Evolutionary conservation across 1,140 invertebrate species (phyloP).

Genomic region (Sycophila sp.): DNA sequence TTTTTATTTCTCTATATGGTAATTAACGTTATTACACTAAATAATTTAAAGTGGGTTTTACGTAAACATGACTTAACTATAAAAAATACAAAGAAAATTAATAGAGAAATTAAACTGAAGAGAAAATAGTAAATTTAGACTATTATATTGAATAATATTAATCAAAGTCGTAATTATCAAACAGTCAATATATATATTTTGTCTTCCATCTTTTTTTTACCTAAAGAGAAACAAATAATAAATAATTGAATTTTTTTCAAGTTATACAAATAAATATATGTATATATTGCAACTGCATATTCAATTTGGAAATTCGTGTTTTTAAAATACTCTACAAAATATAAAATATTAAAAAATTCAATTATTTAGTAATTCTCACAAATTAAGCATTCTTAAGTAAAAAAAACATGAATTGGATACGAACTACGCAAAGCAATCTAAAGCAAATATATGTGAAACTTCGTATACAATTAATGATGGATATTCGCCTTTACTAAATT

Average conservation of each 20-base stretch:
- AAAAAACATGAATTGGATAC: slow-evolving; percentile 14
- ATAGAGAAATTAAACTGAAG: slow-evolving; percentile 9
- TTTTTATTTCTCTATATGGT: slow-evolving; percentile 43
- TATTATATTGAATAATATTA: too few relatives aligned
- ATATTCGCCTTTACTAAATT: slow-evolving; percentile 20
- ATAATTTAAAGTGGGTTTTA: slow-evolving; percentile 48
- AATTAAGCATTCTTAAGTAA: background rate
- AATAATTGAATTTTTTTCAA: too few relatives aligned
- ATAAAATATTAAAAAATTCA: background rate
- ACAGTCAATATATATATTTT: background rate
- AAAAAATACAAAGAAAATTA: slow-evolving; percentile 20
- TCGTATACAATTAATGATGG: background rate
- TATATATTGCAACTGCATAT: too few relatives aligned
- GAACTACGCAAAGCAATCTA: background rate
- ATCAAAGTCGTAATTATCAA: slow-evolving; percentile 1
- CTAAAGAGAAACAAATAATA: background rate
- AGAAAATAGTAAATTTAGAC: too few relatives aligned
- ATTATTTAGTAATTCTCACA: background rate
- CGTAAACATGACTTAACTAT: slow-evolving; percentile 20
- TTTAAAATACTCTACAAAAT: too few relatives aligned
- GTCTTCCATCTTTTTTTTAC: background rate
- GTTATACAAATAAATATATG: too few relatives aligned
- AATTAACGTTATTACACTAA: slow-evolving; percentile 45
- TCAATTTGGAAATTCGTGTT: too few relatives aligned
- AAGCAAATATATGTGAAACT: background rate